phyloP scores from a whole-genome alignment of 2,888 invertebrate species.

The Mimachlamys varia region DNA sequence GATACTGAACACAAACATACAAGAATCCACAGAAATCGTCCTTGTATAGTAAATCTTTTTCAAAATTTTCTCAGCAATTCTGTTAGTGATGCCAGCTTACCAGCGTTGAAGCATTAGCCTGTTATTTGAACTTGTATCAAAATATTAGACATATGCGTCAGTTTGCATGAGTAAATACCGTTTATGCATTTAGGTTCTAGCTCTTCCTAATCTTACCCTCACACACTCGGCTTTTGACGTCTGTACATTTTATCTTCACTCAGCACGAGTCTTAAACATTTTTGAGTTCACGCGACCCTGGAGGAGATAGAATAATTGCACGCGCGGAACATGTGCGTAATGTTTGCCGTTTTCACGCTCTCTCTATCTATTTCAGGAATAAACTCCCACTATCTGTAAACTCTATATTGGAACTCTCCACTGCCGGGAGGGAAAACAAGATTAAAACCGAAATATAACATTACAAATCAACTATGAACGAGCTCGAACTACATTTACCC shows the following conservation, averaged over 20 bases:
- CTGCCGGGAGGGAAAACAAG: background rate
- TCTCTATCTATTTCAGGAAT: background rate
- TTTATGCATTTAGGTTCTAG: background rate
- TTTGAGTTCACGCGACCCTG: slow-evolving; percentile 14
- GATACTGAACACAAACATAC: too few relatives aligned
- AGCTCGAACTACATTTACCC: background rate
- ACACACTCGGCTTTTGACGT: background rate
- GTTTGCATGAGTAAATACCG: background rate
- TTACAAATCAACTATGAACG: background rate
- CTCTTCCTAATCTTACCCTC: background rate
- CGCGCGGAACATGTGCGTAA: slow-evolving; percentile 25
- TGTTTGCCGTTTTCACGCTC: slow-evolving; percentile 31
- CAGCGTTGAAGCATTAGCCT: background rate
- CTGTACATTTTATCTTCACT: slow-evolving; percentile 20
- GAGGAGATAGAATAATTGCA: slow-evolving; percentile 15
- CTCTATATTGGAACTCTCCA: slow-evolving; percentile 19
- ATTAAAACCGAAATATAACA: background rate
- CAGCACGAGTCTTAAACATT: background rate
- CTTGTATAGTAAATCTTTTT: too few relatives aligned
- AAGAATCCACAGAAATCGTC: too few relatives aligned
- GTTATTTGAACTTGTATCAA: background rate
- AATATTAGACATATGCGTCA: background rate
- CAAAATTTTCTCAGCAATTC: too few relatives aligned
- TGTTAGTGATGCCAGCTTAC: background rate
- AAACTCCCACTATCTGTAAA: slow-evolving; percentile 25